A percentile compares a stretch with the other conserved stretches of the same genome.
phyloP scores from a whole-genome alignment of 2,113 vertebrate genomes.

The Ptyas mucosa region DNA sequence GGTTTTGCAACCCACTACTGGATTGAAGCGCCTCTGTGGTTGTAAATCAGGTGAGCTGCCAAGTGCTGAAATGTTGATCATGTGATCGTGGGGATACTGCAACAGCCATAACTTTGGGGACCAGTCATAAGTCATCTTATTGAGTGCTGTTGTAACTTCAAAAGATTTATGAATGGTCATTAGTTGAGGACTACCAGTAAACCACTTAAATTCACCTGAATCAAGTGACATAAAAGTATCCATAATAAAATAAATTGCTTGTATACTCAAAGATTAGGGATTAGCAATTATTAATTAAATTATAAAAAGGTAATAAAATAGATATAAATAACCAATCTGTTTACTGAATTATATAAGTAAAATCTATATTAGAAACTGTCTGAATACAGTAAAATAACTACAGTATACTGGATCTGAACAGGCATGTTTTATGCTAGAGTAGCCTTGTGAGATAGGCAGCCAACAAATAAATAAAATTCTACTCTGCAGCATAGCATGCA shows the following conservation, averaged over 20 bases:
- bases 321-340: background rate
- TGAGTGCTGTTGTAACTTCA: background rate
- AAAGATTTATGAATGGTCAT: background rate
- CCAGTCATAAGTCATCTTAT: background rate
- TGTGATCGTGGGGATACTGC: background rate
- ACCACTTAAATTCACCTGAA: background rate
- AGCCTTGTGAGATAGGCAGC: background rate
- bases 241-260: background rate
- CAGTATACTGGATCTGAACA: background rate
- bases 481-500: background rate
- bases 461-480: background rate
- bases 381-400: background rate
- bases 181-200: background rate
- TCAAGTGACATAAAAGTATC: background rate
- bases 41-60: background rate
- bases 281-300: background rate
- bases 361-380: background rate
- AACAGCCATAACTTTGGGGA: background rate
- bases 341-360: background rate
- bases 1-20: no score
- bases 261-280: background rate
- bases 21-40: background rate
- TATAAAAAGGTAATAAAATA: background rate
- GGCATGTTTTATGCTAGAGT: background rate
- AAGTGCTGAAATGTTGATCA: background rate